Evolutionary conservation across 1,140 invertebrate species (phyloP).

Genomic region (Drosophila setifemur): DNA sequence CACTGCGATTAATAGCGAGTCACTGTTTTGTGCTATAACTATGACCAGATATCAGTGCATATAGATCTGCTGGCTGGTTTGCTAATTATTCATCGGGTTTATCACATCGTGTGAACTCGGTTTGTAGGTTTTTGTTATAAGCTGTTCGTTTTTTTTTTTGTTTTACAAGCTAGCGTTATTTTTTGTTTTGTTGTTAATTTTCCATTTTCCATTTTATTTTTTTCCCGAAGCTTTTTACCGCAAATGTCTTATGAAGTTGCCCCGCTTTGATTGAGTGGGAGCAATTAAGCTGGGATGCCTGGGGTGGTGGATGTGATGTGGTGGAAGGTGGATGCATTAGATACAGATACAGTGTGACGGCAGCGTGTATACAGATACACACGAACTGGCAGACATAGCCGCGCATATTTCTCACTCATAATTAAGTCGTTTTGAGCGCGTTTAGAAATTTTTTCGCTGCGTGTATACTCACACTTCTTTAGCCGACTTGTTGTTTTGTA

Average conservation of each 20-base stretch:
- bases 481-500: constrained; percentile 54
- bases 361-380: background rate
- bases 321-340: constrained; percentile 8
- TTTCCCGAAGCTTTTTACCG: constrained; percentile 63
- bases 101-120: constrained; percentile 72
- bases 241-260: constrained; percentile 80
- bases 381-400: constrained; percentile 49
- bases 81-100: constrained; percentile 71
- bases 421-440: constrained; percentile 79
- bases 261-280: constrained; percentile 79
- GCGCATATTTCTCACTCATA: constrained; percentile 80
- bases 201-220: too few relatives aligned
- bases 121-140: constrained; percentile 75
- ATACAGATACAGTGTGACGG: constrained; percentile 8
- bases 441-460: constrained; percentile 81
- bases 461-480: constrained; percentile 49
- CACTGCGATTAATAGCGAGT: constrained; percentile 30
- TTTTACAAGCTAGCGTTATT: background rate
- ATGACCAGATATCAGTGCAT: constrained; percentile 14
- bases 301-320: background rate
- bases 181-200: constrained; percentile 6
- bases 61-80: constrained; percentile 31
- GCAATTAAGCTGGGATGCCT: constrained; percentile 57
- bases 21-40: constrained; percentile 36
- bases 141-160: constrained; percentile 26